These are phyloP conservation scores for Molossus molossus DNA, from an alignment of 2,797 vertebrate genomes.

Conservation along the genomic window DNA sequence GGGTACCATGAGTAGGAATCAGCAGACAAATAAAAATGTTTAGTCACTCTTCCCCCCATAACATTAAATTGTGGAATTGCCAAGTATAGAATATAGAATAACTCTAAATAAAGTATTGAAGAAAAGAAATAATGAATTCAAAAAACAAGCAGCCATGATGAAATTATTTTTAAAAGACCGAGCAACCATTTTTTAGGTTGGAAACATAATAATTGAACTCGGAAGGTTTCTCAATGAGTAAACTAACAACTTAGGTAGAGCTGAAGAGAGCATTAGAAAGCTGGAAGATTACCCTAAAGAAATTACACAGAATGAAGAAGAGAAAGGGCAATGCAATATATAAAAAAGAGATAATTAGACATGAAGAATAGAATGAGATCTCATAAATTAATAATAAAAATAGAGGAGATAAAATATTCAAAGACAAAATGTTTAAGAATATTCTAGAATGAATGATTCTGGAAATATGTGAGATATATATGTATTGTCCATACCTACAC, in stretches of 20 bases:
- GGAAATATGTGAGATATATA: not conserved
- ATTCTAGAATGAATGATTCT: not conserved
- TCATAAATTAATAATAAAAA: not conserved
- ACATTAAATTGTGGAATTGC: not conserved
- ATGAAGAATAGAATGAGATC: not conserved
- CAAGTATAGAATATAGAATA: conserved; percentile 19
- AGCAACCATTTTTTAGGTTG: not conserved
- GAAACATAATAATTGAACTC: not conserved
- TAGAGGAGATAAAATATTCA: not conserved
- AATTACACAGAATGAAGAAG: not conserved
- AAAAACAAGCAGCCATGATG: not conserved
- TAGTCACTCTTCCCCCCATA: not conserved
- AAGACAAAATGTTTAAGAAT: not conserved
- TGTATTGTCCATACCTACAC: not conserved
- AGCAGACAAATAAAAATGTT: not conserved
- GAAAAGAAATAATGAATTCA: not conserved
- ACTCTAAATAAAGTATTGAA: not conserved
- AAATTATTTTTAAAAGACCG: not conserved
- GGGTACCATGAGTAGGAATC: not conserved
- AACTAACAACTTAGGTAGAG: not conserved
- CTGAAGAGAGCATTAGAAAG: not conserved
- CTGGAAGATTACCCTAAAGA: not conserved
- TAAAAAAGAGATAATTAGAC: not conserved
- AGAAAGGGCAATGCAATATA: not conserved
- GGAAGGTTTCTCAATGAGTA: not conserved